These are phyloP conservation scores for Cydia pomonella DNA, from an alignment of 1,140 invertebrate genomes.

Conservation along the genomic window DNA sequence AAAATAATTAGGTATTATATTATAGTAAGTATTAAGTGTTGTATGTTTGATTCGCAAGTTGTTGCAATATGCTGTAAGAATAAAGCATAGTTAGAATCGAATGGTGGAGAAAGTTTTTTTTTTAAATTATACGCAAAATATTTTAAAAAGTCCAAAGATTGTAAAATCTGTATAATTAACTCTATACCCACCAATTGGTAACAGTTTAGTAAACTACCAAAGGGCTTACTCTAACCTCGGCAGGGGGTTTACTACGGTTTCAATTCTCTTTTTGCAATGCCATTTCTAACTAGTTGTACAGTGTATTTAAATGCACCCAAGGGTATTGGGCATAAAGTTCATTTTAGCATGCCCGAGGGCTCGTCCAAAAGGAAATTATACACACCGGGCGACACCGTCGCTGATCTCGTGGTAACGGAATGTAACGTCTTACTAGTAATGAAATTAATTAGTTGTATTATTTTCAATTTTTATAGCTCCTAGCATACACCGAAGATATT, in stretches of 20 bases:
- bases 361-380: neutral
- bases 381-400: conserved; percentile 72
- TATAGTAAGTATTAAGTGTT: conserved; percentile 78
- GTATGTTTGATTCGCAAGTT: conserved; percentile 78
- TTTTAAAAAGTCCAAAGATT: conserved; percentile 72
- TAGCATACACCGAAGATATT: conserved; percentile 81
- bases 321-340: neutral
- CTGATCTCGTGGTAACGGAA: conserved; percentile 79
- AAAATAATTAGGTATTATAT: conserved; percentile 80
- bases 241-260: conserved; percentile 22
- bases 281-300: conserved; percentile 28
- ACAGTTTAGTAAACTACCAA: conserved; percentile 63
- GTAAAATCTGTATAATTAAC: conserved; percentile 56
- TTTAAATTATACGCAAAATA: conserved; percentile 50
- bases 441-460: conserved; percentile 81
- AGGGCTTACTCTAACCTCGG: conserved; percentile 52
- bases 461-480: conserved; percentile 81
- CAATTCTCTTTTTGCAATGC: conserved; percentile 23
- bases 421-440: conserved; percentile 79
- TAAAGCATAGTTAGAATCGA: conserved; percentile 70
- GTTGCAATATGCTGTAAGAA: conserved; percentile 77
- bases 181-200: conserved; percentile 70
- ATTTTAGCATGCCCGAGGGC: neutral
- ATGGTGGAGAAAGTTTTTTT: conserved; percentile 66
- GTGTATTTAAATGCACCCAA: neutral